Base-by-base conservation (phyloP, 2,888 invertebrate species). In the Polydrusus tereticollis region DNA sequence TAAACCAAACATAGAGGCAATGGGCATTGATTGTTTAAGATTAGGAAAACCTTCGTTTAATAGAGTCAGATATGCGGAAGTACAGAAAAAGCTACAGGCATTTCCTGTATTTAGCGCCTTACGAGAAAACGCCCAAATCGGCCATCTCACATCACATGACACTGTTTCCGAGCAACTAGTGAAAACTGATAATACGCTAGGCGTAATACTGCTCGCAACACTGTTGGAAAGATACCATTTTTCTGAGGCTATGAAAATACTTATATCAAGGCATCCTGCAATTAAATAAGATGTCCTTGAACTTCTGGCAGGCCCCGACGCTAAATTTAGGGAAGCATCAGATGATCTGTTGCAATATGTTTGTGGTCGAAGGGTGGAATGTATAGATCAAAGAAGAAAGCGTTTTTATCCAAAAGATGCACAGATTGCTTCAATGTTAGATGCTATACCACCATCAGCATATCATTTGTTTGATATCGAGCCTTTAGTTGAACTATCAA, bases 91-190 rank as follows among this genome's bases (percentile, higher is more conserved):
- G 33, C 50, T 75, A 3, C 71, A 74, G 57, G 72, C 75, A 1
- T 67, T 55, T n/a, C 74, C 75, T 1, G 75, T 75, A n/a, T 75
- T 75, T 66, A 52, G 23, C n/a, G 68, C 73, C 1, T 57, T 69
- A 23, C n/a, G 26, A 1, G 50, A 43, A 26, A 68, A 72, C 41
- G 41, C 5, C 3, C 33, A 58, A 23, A 10, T 70, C n/a, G 2
- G 12, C 2, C 12, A 26, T 21, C 10, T 36, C 18, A 12, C 58
- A 16, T 21, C 45, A 14, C 23, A 16, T 14, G 8, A 16, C 16
- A 41, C 2, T 16, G 14, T 41, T 16, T 16, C n/a, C 16, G 41
- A 29, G 4, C 7, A 29, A 5, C 38, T 38, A n/a, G 29, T 60
- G 4, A 66, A 41, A 41, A 52, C 33, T 10, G 75, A 75, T 59